Percentiles rank a stretch among this genome's conserved stretches.
Evolutionary conservation across 2,113 vertebrate species (phyloP).

Genomic region (Tamias sibiricus): DNA sequence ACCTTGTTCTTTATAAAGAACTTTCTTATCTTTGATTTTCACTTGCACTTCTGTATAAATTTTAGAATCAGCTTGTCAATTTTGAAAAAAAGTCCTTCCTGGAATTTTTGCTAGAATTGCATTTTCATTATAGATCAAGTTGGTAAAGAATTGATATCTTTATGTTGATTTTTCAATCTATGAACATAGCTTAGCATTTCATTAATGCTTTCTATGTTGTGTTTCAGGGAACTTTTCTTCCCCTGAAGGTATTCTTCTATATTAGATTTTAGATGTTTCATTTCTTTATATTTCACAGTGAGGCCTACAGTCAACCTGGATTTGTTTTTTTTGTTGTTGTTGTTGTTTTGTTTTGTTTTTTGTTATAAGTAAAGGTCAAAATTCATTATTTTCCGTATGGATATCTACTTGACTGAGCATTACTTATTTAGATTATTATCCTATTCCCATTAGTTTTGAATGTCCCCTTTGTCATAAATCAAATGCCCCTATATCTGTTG

Average conservation of each 20-base stretch:
- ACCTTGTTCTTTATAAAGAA: background rate
- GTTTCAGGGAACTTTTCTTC: too few species aligned
- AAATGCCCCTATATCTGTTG: background rate
- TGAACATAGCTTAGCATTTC: background rate
- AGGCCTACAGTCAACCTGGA: too few species aligned
- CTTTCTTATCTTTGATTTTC: background rate
- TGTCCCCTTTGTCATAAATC: background rate
- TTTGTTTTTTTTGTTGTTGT: too few species aligned
- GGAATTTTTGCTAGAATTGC: background rate
- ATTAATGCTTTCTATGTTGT: too few species aligned
- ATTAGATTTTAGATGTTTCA: too few species aligned
- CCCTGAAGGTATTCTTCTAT: too few species aligned
- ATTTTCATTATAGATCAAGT: background rate
- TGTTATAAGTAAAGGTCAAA: slow-evolving; percentile 5
- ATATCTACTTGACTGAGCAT: background rate
- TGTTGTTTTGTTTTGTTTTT: too few species aligned
- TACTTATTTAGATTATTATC: background rate
- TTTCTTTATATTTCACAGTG: too few species aligned
- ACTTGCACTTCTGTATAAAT: background rate
- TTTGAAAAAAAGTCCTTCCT: background rate
- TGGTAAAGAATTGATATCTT: background rate
- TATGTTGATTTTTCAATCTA: slow-evolving; percentile 25
- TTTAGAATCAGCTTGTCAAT: background rate
- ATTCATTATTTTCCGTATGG: background rate
- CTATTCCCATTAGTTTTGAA: background rate